Conservation (phyloP, 2,797 vertebrate genomes). For the Chrosomus eos region DNA sequence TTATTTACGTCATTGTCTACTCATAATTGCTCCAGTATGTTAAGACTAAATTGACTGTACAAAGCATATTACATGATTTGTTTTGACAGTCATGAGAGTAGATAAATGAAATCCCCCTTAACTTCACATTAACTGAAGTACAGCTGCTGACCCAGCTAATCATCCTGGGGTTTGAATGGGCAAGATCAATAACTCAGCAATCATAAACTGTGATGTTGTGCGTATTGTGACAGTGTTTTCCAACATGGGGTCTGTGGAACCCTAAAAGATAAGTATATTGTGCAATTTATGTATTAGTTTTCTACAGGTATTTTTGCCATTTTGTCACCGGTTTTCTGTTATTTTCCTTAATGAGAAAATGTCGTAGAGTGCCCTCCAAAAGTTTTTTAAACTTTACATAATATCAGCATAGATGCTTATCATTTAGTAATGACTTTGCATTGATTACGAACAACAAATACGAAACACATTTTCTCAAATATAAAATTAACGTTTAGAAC, state of each 20-base stretch:
- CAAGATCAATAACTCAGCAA: slow-evolving; percentile 17
- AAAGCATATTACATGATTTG: neutral
- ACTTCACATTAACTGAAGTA: slow-evolving; percentile 4
- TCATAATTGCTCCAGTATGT: neutral
- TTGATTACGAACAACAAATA: too few species aligned
- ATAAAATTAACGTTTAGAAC: too few species aligned
- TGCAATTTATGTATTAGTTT: neutral
- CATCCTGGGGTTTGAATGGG: neutral
- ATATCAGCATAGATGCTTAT: neutral
- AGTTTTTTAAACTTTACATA: neutral
- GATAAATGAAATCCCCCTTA: neutral
- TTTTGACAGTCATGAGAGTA: neutral
- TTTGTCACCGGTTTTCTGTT: neutral
- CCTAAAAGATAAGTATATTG: neutral
- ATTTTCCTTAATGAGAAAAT: neutral
- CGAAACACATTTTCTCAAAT: neutral
- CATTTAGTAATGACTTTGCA: neutral
- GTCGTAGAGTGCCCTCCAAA: neutral
- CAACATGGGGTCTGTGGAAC: neutral
- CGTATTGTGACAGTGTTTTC: neutral
- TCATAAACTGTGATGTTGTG: slow-evolving; percentile 1
- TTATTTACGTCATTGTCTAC: slow-evolving; percentile 6
- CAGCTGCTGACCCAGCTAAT: slow-evolving; percentile 29
- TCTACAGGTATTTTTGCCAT: neutral
- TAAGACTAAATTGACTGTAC: neutral